These are phyloP conservation scores for Ciconia boyciana DNA, from an alignment of 2,113 vertebrate genomes.

Conservation along the genomic window DNA sequence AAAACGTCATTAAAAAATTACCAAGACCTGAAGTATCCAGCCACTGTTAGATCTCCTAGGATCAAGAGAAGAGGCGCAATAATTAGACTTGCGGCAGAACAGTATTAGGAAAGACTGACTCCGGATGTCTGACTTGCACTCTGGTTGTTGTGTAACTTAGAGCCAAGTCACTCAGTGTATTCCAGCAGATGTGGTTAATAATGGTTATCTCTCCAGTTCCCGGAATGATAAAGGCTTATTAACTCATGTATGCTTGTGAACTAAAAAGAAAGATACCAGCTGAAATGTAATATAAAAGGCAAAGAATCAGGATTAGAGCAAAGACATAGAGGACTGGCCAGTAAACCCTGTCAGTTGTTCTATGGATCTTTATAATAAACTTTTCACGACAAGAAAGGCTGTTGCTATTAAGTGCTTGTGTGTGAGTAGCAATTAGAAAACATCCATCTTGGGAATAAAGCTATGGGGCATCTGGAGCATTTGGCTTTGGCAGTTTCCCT, in stretches of 20 bases:
- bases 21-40: background rate
- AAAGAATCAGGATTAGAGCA: background rate
- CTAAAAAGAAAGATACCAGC: background rate
- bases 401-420: background rate
- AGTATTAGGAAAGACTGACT: background rate
- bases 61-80: background rate
- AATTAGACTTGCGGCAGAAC: background rate
- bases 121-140: background rate
- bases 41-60: background rate
- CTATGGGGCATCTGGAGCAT: background rate
- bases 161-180: background rate
- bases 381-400: background rate
- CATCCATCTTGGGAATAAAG: background rate
- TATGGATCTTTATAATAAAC: background rate
- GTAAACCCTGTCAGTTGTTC: background rate
- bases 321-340: background rate
- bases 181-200: background rate
- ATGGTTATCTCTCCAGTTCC: background rate
- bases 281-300: background rate
- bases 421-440: background rate
- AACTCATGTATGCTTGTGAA: background rate
- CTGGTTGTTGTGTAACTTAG: background rate
- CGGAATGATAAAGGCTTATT: background rate
- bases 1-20: background rate
- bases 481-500: background rate